These are phyloP conservation scores for Falco peregrinus DNA, from an alignment of 2,797 vertebrate genomes.

Conservation along the genomic window DNA sequence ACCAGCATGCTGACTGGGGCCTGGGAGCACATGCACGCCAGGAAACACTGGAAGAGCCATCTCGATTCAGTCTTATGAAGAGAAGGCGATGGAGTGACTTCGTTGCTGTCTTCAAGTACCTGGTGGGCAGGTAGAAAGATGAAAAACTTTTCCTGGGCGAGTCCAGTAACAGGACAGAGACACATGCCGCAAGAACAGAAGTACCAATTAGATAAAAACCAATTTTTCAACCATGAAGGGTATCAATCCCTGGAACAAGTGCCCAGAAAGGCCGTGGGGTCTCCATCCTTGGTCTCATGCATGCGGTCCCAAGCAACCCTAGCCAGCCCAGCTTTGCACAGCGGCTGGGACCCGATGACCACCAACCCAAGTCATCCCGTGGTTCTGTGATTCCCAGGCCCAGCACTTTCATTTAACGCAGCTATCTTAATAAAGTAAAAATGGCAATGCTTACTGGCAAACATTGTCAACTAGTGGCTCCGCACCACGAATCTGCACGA, in stretches of 20 bases:
- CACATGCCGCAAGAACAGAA: not conserved
- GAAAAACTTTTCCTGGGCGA: not conserved
- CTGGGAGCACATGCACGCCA: not conserved
- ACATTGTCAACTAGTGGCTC: not conserved
- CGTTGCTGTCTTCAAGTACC: not conserved
- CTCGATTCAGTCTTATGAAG: not conserved
- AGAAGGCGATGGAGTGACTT: not conserved
- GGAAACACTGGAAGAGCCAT: not conserved
- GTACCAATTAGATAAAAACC: not conserved
- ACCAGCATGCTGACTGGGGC: rapidly evolving
- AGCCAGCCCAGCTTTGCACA: rapidly evolving
- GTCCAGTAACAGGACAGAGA: not conserved
- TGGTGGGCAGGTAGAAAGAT: not conserved
- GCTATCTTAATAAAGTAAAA: not conserved
- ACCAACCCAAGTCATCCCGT: rapidly evolving
- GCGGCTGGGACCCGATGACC: rapidly evolving
- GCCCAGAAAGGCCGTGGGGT: not conserved
- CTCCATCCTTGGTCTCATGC: not conserved
- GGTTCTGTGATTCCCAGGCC: not conserved
- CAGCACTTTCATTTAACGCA: not conserved
- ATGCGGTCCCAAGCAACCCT: rapidly evolving
- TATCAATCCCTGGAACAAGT: rapidly evolving
- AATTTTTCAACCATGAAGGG: not conserved
- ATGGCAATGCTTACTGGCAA: rapidly evolving
- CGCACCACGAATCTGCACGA: rapidly evolving